Evolutionary conservation across 2,888 invertebrate genomes (phyloP), one percentile per base, ranked within the genome.

Genomic region (Lasioglossum marginatum): DNA sequence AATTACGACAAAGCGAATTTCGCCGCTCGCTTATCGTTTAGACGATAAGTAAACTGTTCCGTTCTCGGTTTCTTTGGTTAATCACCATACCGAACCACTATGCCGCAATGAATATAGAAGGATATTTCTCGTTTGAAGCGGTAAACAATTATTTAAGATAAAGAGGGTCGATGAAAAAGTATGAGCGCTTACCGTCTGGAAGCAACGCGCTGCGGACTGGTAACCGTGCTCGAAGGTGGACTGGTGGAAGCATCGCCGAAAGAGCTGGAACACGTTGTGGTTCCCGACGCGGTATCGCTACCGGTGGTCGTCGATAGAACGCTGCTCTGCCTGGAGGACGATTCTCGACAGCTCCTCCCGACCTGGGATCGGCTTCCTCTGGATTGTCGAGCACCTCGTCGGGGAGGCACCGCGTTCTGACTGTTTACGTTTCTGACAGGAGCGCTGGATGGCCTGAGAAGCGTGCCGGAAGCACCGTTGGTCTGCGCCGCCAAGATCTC

Each of bases 401-500:
- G 77, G n/a, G 88, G 81, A 10, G 89, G 63, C 52, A 70, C 79
- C 34, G 23, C 79, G 23, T 37, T 79, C 27, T 70, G 63, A n/a
- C 40, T 66, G 63, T 31, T 77, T 16, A 77, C 60, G 43, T 90
- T 91, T 10, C 88, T 87, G 19, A 77, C 89, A 70, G 91, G 94
- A 4, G 94, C 94, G 57, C 93, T 93, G n/a, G 93, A 94, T 0
- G 94, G 94, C 45, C 94, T 92, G 16, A 92, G 73, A 4, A 92
- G 81, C 12, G 87, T 86, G 1, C 89, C 89, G 77, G 90, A 91
- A 31, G 92, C 91, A 48, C 92, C 92, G 87, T 94, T 94, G 0
- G 94, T 94, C 63, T 94, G 94, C 0, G 94, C 95, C 4, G 95
- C 94, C 31, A 95, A 87, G 10, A 95, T 93, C 81, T 95, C 94